phyloP scores from a whole-genome alignment of 2,113 vertebrate genomes.

The Grammomys dolichurus region DNA sequence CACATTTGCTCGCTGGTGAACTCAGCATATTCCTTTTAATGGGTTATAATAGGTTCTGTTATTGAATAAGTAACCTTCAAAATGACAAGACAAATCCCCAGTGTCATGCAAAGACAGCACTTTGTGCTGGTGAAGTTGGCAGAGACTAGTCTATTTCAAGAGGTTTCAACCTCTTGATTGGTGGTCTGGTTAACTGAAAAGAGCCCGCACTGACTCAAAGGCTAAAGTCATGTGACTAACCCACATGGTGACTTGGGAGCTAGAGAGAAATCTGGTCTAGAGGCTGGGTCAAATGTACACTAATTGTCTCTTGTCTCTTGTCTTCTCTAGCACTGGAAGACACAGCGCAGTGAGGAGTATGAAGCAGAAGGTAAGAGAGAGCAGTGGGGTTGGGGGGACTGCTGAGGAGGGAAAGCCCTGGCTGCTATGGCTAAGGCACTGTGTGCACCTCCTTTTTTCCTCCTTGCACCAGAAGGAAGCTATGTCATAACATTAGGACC shows the following conservation, averaged over 20 bases:
- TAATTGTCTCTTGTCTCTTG: conserved; percentile 62
- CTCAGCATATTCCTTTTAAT: not conserved
- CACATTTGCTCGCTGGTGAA: not conserved
- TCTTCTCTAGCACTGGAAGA: conserved; percentile 91
- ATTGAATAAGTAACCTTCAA: not conserved
- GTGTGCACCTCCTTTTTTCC: not conserved
- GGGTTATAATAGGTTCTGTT: not conserved
- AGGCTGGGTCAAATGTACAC: not conserved
- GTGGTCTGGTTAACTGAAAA: not conserved
- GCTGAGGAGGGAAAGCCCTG: not conserved
- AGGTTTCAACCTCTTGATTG: not conserved
- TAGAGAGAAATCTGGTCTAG: not conserved
- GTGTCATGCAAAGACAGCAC: not conserved
- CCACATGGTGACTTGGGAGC: not conserved
- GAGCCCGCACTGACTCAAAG: not conserved
- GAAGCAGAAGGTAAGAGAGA: conserved; percentile 94
- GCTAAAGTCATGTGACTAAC: not conserved
- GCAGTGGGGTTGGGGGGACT: not conserved
- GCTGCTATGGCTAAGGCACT: not conserved
- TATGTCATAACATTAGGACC: not conserved
- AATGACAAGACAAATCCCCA: not conserved
- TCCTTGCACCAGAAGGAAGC: not conserved
- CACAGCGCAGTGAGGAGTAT: conserved; percentile 92
- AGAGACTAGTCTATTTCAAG: not conserved
- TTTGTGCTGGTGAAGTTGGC: not conserved